Evolutionary conservation across 2,888 invertebrate genomes (phyloP), one percentile per base, ranked within the genome.

Genomic region (Caenorhabditis sulstoni): DNA sequence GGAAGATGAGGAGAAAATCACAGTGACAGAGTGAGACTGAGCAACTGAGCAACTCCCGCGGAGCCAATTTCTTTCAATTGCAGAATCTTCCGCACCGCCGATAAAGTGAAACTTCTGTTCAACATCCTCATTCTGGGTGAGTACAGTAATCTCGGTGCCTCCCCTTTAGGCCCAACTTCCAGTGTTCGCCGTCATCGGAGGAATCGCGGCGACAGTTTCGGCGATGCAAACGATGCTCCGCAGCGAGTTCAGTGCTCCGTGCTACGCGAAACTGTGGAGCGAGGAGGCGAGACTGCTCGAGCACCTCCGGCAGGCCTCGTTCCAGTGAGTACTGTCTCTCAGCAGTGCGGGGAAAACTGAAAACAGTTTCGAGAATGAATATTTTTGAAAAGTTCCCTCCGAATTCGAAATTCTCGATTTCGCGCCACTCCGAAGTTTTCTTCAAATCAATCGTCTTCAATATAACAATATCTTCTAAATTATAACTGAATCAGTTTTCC

Each of bases 201-300:
- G 88, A 11, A 49, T 71, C 9, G 80, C 84, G 11, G 85, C 87
- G 20, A 87, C 88, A 0, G 29, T 77, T 18, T 83, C 82, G 3
- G 85, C 87, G 0, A 53, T 86, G 50, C 68, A 81, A 47, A 75
- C 83, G 4, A 85, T 87, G 86, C n/a, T 80, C 11, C 52, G 47
- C 9, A 68, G 75, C 35, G 80, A 87, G 44, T 87, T 88, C 77
- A 82, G 84, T 58, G 78, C 84, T 50, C 88, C 88, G 9, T 88
- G 88, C 64, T 88, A 79, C 44, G 73, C 78, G 7, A 57, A 39
- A 35, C 37, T 79, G 18, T 79, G 78, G 73, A 70, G 39, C 41
- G 53, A 65, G 5, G 62, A 65, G 1, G 41, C 49, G 3, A 8
- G 23, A 23, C 16, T 65, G 49, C n/a, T 68, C 44, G 76, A 68